A percentile compares a stretch with the other conserved stretches of the same genome.
Evolutionary conservation across 2,113 vertebrate genomes (phyloP).

Genomic region (Pseudorhombus dupliciocellatus): DNA sequence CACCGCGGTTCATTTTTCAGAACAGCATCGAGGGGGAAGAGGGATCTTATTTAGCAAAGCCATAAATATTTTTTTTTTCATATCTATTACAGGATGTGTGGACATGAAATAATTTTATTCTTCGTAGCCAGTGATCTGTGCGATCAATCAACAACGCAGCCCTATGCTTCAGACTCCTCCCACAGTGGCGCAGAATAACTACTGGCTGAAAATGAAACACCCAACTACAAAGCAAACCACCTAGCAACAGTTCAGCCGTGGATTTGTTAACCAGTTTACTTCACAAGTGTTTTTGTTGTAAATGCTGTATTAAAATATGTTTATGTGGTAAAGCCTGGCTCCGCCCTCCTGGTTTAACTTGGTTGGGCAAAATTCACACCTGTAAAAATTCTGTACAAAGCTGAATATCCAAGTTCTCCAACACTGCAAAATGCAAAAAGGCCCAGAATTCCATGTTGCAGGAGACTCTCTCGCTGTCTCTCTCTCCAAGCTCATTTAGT

Average conservation of each 20-base stretch:
- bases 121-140: conserved; percentile 31
- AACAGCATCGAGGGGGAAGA: conserved; percentile 64
- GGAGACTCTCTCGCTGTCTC: background rate
- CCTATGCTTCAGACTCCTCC: conserved; percentile 17
- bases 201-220: conserved; percentile 34
- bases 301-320: conserved; percentile 45
- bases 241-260: conserved; percentile 21
- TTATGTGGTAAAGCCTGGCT: conserved; percentile 10
- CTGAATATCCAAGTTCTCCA: conserved; percentile 60
- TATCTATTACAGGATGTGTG: conserved; percentile 40
- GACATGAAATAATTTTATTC: conserved; percentile 47
- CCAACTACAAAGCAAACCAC: conserved; percentile 44
- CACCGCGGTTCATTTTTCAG: conserved; percentile 74
- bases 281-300: conserved; percentile 12
- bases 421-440: conserved; percentile 70
- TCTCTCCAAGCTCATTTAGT: conserved; percentile 25
- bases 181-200: conserved; percentile 26
- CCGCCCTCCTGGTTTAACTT: conserved; percentile 22
- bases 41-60: conserved; percentile 54
- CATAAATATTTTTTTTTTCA: conserved; percentile 37
- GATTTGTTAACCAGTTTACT: conserved; percentile 16
- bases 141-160: conserved; percentile 35
- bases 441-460: conserved; percentile 32
- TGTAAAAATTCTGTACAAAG: conserved; percentile 74
- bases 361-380: conserved; percentile 59